Percentiles rank a stretch among this genome's conserved stretches.
Evolutionary conservation across 2,888 invertebrate species (phyloP).

Genomic region (Callimorpha dominula): DNA sequence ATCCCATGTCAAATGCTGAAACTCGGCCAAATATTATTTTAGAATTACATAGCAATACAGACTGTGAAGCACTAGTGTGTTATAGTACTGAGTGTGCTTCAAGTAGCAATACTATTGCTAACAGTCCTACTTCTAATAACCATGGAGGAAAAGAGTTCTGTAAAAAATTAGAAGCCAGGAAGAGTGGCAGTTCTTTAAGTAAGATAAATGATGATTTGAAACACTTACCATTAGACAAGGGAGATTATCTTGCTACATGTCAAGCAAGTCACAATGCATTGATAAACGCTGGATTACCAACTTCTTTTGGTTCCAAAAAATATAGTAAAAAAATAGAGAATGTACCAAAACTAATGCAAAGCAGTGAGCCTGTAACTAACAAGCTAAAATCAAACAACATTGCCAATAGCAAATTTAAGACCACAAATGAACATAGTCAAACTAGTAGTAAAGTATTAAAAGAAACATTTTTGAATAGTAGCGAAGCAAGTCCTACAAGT

Average conservation of each 20-base stretch:
- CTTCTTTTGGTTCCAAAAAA: conserved; percentile 57
- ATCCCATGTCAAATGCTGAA: conserved; percentile 1
- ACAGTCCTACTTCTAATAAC: not conserved
- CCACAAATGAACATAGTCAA: not conserved
- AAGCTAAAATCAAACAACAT: conserved; percentile 15
- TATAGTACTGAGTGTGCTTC: not conserved
- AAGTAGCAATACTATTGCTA: not conserved
- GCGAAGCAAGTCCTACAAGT: conserved; percentile 13
- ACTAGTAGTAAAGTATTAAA: conserved; percentile 8
- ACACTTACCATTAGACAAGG: not conserved
- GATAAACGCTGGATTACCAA: conserved; percentile 59
- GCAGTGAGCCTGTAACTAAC: conserved; percentile 6
- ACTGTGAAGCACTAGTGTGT: not conserved
- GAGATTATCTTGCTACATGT: not conserved
- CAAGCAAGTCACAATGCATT: conserved; percentile 40
- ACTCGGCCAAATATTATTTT: not conserved
- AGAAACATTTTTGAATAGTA: not conserved
- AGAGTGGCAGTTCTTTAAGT: not conserved
- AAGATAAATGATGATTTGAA: not conserved
- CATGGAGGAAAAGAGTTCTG: not conserved
- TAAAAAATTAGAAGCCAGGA: not conserved
- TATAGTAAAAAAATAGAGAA: not conserved
- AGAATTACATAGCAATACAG: not conserved
- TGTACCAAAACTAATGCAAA: conserved; percentile 13
- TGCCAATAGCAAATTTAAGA: not conserved